Conservation (phyloP, 1,140 invertebrate genomes). For the Mercenaria mercenaria region DNA sequence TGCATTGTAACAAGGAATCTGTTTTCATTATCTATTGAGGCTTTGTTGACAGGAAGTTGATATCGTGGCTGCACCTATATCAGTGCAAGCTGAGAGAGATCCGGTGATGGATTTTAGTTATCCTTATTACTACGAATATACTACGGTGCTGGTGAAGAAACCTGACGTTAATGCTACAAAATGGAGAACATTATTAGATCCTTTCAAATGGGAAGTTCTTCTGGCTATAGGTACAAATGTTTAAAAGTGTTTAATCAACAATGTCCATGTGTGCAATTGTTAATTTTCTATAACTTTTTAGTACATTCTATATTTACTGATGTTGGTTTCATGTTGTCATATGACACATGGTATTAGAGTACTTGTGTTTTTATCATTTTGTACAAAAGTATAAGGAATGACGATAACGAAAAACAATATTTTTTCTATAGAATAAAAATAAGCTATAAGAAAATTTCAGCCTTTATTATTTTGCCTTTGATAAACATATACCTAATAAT, state of each 20-base stretch:
- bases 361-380: too few relatives aligned
- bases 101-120: constrained; percentile 84
- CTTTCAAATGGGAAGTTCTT: constrained; percentile 73
- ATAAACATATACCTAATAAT: too few relatives aligned
- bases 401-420: too few relatives aligned
- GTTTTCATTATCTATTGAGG: too few relatives aligned
- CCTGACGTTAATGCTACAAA: constrained; percentile 71
- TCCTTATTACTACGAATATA: constrained; percentile 95
- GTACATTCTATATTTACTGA: background rate
- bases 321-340: background rate
- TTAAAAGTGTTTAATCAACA: background rate
- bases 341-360: too few relatives aligned
- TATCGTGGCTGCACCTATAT: constrained; percentile 69
- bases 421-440: too few relatives aligned
- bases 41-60: constrained; percentile 81
- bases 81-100: constrained; percentile 68
- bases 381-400: too few relatives aligned
- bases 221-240: constrained; percentile 51
- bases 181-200: constrained; percentile 73
- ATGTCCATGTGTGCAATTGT: background rate
- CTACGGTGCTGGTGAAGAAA: constrained; percentile 88
- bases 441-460: too few relatives aligned
- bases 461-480: too few relatives aligned
- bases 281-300: background rate
- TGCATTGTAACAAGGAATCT: too few relatives aligned